Evolutionary conservation across 2,797 vertebrate species (phyloP), one percentile per base, ranked within the genome.

Genomic region (Diglossa cyanea): DNA sequence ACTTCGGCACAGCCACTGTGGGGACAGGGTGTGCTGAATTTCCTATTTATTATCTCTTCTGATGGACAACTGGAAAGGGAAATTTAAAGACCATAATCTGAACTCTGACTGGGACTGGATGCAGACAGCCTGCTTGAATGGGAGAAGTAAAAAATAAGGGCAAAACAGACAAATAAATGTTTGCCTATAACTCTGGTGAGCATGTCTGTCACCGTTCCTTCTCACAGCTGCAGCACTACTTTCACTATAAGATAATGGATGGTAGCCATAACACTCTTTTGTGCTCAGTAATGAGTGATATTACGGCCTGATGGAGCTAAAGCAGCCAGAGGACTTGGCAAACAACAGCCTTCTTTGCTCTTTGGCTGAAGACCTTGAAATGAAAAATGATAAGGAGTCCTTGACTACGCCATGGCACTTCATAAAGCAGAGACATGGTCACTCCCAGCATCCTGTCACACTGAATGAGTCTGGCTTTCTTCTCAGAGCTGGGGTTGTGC

Each of bases 311-410:
- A 77, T 31, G 47, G 75, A 86, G 66, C 28, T 77, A 78, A 87
- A 88, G 68, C 79, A 78, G 44, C 54, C 71, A 83, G 82, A 86
- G 47, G 47, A 78, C 87, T 73, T 78, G 55, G 85, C 73, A 78
- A 96, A 84, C 57, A 82, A 76, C 31, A 89, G 50, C 57, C 39
- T 37, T 66, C 66, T 88, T 81, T 81, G 76, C 66, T 88, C 39
- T 94, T 76, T 75, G 85, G 75, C 78, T 84, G 93, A 81, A 86
- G 82, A 91, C 87, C 89, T 94, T 90, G 89, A 81, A 91, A 96
- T 84, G 86, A 96, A 89, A 88, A 95, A 93, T 0, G 30, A 13
- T 57, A 72, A 91, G 37, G 40, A 83, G 87, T 72, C 79, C 82
- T 92, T 90, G 93, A 75, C 70, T 78, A 76, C 0, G 1, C 30